Evolutionary conservation across 1,140 invertebrate species (phyloP), one percentile per base, ranked within the genome.

Genomic region (Thaumetopoea pityocampa): DNA sequence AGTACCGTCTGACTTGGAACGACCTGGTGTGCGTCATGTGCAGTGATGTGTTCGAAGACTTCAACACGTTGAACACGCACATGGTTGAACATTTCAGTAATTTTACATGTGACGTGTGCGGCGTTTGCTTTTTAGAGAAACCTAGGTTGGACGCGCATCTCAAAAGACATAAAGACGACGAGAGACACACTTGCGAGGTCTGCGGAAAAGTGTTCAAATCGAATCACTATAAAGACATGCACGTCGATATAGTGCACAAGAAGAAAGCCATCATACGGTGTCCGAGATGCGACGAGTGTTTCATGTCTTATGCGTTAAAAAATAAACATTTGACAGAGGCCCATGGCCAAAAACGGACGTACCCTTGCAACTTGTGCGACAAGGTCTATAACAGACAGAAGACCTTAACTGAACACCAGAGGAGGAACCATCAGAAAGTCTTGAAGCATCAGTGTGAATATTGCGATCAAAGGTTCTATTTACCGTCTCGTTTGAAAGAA

Each of bases 301-400:
- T 84, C 26, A 78, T 84, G 65, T 79, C 74, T 1, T 81, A 84
- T 12, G 74, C 77, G 6, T 41, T 79, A 14, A 79, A 81, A 20
- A 81, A 84, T 33, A 78, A 77, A 18, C 80, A 84, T 65, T 38
- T 84, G 16, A 78, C 73, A 0, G 77, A 84, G 29, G 74, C 67
- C 0, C 80, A 84, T 30, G 80, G 80, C 2, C 74, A 81, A 23
- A 80, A 78, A 30, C 34, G 74, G 0, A 78, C 74, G 1, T 84
- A 78, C 27, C 80, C 80, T 3, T 84, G 80, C 22, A 81, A 84
- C 24, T 42, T 84, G 46, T 84, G 80, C 11, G 80, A 84, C 5
- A 84, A 81, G 54, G 77, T 84, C 4, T 84, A 84, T 14, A 78
- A 81, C 18, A 68, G 80, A 34, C 73, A 78, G 51, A 84, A 84